Conservation (phyloP, 1,140 invertebrate genomes). For the Mesaphorura yosii region DNA sequence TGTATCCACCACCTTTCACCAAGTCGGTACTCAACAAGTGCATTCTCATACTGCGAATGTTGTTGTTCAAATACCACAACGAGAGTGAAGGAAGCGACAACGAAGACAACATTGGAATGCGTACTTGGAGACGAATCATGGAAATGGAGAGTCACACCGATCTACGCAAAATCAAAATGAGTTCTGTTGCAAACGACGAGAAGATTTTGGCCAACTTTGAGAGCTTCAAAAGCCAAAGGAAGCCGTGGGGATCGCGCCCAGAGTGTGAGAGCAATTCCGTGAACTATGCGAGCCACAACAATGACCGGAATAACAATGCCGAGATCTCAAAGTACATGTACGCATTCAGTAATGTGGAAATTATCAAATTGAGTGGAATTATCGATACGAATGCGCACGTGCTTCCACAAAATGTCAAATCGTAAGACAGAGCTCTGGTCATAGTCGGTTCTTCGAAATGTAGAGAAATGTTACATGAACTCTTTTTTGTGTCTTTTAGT, state of each 20-base stretch:
- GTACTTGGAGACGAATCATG: neutral
- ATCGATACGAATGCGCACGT: conserved; percentile 68
- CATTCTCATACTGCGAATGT: neutral
- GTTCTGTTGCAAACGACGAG: neutral
- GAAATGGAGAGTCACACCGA: neutral
- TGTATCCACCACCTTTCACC: neutral
- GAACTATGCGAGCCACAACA: no score
- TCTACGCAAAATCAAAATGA: neutral
- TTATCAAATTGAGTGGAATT: conserved; percentile 58
- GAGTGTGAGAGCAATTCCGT: no score
- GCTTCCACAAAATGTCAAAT: conserved; percentile 57
- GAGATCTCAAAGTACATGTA: neutral
- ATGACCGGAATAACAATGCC: no score
- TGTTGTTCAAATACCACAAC: neutral
- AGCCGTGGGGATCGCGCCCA: no score
- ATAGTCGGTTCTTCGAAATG: no score
- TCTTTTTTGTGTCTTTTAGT: neutral
- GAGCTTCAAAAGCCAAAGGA: neutral
- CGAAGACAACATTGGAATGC: no score
- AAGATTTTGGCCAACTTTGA: neutral
- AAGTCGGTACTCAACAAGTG: neutral
- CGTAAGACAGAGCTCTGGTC: no score
- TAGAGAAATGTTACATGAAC: neutral
- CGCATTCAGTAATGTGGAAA: conserved; percentile 44
- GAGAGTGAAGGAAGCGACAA: no score